phyloP scores from a whole-genome alignment of 2,888 invertebrate species.

The Saturnia pavonia region DNA sequence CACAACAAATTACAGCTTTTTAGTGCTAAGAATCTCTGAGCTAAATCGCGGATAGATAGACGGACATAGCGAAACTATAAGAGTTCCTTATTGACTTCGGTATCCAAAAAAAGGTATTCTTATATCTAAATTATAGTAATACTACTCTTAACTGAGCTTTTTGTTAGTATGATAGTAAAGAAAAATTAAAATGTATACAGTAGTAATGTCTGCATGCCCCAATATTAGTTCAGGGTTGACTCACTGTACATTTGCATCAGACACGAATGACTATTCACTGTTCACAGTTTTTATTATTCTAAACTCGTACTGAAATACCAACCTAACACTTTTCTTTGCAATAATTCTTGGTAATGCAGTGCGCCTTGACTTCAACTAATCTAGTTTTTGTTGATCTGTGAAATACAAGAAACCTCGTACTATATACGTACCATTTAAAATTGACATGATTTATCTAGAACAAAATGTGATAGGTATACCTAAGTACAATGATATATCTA shows the following conservation, averaged over 20 bases:
- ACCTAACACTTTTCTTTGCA: slow-evolving; percentile 48
- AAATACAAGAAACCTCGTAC: not conserved
- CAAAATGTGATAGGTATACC: slow-evolving; percentile 29
- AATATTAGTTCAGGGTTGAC: slow-evolving; percentile 36
- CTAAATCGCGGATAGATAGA: no score
- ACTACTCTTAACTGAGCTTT: no score
- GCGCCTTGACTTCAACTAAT: slow-evolving; percentile 29
- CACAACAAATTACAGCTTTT: no score
- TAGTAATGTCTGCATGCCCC: slow-evolving; percentile 3
- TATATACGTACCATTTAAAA: slow-evolving; percentile 10
- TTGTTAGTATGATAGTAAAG: not conserved
- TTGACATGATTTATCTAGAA: slow-evolving; percentile 30
- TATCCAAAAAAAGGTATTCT: no score
- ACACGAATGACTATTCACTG: slow-evolving; percentile 24
- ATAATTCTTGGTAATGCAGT: slow-evolving; percentile 43
- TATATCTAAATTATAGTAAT: no score
- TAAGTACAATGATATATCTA: slow-evolving; percentile 37
- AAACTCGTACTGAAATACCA: slow-evolving; percentile 19
- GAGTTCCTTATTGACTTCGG: no score
- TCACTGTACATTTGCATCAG: slow-evolving; percentile 32
- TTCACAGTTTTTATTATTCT: slow-evolving; percentile 24
- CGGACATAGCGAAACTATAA: no score
- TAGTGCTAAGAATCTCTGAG: no score
- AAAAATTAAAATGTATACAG: not conserved
- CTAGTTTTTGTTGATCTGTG: slow-evolving; percentile 9